Conservation (phyloP, 2,888 invertebrate genomes). For the Muscina levida region DNA sequence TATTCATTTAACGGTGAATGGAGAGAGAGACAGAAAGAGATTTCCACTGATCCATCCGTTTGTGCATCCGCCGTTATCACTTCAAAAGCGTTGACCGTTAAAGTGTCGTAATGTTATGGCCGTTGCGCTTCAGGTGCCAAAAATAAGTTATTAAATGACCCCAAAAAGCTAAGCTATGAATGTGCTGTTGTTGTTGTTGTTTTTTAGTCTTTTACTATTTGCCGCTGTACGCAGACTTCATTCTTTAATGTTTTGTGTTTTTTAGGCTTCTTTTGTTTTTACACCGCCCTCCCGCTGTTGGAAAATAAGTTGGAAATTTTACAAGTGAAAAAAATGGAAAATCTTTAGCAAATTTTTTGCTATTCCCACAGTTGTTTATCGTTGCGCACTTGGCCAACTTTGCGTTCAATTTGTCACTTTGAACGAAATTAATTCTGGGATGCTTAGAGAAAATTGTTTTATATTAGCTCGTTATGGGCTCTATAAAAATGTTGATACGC, state of each 20-base stretch:
- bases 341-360: too few species aligned
- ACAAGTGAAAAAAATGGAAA: too few species aligned
- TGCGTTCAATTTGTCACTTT: too few species aligned
- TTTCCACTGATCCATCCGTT: not conserved
- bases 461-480: too few species aligned
- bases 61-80: not conserved
- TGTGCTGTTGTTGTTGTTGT: not conserved
- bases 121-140: constrained; percentile 61
- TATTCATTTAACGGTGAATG: constrained; percentile 59
- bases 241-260: not conserved
- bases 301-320: too few species aligned
- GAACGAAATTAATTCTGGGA: too few species aligned
- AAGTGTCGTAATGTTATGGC: constrained; percentile 62
- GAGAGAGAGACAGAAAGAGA: not conserved
- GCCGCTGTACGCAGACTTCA: not conserved
- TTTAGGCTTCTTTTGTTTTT: not conserved
- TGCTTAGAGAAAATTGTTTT: too few species aligned
- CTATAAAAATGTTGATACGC: too few species aligned
- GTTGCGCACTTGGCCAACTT: too few species aligned
- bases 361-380: too few species aligned
- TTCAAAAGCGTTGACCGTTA: not conserved
- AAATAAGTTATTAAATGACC: constrained; percentile 8
- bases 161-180: constrained; percentile 8
- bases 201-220: not conserved
- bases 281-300: too few species aligned